Evolutionary conservation across 2,113 vertebrate species (phyloP).

Genomic region (Rhagologus leucostigma): DNA sequence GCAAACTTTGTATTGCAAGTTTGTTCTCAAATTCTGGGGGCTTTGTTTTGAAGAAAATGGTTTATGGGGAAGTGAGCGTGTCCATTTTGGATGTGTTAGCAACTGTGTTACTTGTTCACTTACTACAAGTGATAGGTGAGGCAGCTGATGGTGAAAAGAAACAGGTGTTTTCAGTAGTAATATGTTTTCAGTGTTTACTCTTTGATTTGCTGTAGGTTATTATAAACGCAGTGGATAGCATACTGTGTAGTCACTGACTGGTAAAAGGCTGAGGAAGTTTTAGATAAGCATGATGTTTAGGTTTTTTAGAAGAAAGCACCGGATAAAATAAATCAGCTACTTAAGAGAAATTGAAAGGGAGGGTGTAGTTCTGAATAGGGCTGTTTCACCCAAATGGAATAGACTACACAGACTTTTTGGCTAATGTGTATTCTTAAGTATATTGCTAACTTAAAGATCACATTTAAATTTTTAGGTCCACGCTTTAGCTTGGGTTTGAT

Average conservation of each 20-base stretch:
- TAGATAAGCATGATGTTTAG: background rate
- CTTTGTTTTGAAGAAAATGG: background rate
- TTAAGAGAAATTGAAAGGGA: background rate
- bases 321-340: background rate
- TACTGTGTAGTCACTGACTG: background rate
- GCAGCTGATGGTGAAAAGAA: background rate
- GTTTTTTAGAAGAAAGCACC: background rate
- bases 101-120: background rate
- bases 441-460: background rate
- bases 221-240: background rate
- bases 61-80: background rate
- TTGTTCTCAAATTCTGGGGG: background rate
- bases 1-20: background rate
- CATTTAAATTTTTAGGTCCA: background rate
- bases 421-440: background rate
- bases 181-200: background rate
- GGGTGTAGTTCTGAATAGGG: background rate
- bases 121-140: background rate
- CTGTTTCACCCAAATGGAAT: background rate
- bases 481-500: background rate
- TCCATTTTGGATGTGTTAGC: background rate
- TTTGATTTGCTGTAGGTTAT: background rate
- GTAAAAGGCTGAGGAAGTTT: background rate
- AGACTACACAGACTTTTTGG: background rate
- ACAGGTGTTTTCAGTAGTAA: background rate